phyloP scores from a whole-genome alignment of 53 echinoderm and acorn worm genomes.

The Zoroaster sp. region DNA sequence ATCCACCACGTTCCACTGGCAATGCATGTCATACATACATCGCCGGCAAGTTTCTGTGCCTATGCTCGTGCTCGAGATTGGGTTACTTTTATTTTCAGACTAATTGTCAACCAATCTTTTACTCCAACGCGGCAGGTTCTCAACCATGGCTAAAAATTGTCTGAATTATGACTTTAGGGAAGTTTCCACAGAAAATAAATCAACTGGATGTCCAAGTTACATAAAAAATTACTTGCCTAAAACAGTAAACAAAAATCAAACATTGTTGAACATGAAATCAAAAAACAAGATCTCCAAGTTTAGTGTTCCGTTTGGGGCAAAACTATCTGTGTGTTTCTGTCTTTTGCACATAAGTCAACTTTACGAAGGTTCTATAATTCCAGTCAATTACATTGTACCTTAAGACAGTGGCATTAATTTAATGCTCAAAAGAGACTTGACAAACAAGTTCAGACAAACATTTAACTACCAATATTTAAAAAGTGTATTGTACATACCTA shows the following conservation, averaged over 20 bases:
- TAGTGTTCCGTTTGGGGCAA: neutral
- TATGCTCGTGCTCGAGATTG: slow-evolving; percentile 3
- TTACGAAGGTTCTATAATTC: neutral
- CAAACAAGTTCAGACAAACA: neutral
- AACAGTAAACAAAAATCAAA: no score
- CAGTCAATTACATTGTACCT: no score
- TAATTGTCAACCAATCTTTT: no score
- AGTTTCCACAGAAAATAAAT: neutral
- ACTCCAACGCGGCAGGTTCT: no score
- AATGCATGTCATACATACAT: no score
- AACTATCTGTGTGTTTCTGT: neutral
- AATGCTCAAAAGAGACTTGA: neutral
- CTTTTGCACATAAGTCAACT: neutral
- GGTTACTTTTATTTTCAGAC: no score
- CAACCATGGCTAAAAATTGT: no score
- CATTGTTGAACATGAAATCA: no score
- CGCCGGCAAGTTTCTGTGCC: neutral
- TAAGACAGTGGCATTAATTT: no score
- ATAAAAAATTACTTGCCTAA: no score
- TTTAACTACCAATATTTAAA: neutral
- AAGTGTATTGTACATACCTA: slow-evolving; percentile 11
- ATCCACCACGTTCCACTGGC: neutral
- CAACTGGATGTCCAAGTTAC: neutral
- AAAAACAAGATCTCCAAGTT: no score
- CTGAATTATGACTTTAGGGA: neutral